These are phyloP conservation scores for Parazoanthus atlanticus DNA, from an alignment of 92 coral and sea anemone genomes.

Conservation along the genomic window DNA sequence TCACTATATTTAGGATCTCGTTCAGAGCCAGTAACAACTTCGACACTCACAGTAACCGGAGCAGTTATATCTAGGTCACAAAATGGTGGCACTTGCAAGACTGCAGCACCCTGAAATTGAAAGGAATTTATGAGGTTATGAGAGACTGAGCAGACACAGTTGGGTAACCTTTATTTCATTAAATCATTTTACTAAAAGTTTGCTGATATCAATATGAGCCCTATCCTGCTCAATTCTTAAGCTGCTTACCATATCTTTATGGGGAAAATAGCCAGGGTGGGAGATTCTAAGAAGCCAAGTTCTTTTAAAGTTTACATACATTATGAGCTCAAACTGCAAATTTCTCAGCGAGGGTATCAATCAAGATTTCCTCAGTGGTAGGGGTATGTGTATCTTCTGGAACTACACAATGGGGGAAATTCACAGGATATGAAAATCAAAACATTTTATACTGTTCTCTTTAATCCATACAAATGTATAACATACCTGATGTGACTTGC, in stretches of 20 bases:
- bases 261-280: no score
- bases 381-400: neutral
- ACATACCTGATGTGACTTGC: conserved; percentile 94
- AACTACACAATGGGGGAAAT: neutral
- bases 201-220: no score
- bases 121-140: neutral
- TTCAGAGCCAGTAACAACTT: conserved; percentile 74
- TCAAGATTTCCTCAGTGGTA: neutral
- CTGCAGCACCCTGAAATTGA: conserved; percentile 89
- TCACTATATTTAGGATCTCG: conserved; percentile 88
- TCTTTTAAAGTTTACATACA: no score
- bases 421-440: neutral
- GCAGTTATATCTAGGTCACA: conserved; percentile 79
- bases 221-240: neutral
- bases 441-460: neutral
- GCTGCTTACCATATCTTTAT: no score
- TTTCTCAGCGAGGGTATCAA: no score
- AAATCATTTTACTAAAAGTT: no score
- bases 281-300: no score
- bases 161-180: no score
- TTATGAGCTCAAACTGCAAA: no score
- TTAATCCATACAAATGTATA: neutral
- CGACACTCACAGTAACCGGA: conserved; percentile 92
- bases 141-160: neutral
- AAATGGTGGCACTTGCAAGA: conserved; percentile 83